Conservation (phyloP, 2,797 vertebrate species). For the Ceryle rudis region DNA sequence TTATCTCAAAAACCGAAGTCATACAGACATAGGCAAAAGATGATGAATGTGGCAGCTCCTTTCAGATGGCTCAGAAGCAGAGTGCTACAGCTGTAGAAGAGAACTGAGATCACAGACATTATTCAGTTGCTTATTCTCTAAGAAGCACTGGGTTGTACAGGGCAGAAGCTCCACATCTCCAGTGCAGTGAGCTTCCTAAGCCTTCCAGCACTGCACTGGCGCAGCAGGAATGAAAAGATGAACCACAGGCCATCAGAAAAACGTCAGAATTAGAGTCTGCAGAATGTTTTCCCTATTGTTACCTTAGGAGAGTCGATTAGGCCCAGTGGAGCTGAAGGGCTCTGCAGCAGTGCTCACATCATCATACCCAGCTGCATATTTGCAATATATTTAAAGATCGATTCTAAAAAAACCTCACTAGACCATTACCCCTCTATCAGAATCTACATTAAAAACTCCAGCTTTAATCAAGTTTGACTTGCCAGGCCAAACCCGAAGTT, state of each 20-base stretch:
- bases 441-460: neutral
- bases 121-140: neutral
- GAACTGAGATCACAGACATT: neutral
- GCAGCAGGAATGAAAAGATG: neutral
- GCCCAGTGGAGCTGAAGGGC: neutral
- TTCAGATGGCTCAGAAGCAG: neutral
- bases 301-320: neutral
- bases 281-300: neutral
- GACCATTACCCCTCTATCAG: neutral
- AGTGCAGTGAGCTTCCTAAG: neutral
- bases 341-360: neutral
- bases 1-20: neutral
- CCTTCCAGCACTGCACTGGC: neutral
- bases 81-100: neutral
- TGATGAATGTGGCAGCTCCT: neutral
- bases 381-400: neutral
- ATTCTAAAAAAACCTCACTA: neutral
- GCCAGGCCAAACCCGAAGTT: conserved; percentile 29
- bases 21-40: neutral
- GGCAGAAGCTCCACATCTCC: neutral
- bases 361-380: neutral
- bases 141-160: neutral
- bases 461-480: conserved; percentile 19
- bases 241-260: neutral
- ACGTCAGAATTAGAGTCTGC: neutral